A percentile compares a stretch with the other conserved stretches of the same genome.
Evolutionary conservation across 2,797 vertebrate genomes (phyloP).

Genomic region (Myotis vivesi): DNA sequence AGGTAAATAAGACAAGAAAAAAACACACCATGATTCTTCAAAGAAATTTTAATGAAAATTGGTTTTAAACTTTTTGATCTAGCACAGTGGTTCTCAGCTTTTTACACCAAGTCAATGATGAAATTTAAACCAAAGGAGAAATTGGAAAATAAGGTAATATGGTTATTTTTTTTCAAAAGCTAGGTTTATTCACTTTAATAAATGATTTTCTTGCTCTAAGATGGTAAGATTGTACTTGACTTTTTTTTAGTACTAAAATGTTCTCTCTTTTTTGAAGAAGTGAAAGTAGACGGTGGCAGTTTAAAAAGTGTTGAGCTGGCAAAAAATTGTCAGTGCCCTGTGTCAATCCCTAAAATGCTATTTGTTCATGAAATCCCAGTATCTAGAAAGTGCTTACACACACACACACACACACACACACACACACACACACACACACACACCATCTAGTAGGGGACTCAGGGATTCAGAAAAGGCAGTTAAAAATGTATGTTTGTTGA

Average conservation of each 20-base stretch:
- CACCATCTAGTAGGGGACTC: not conserved
- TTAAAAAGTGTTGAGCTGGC: not conserved
- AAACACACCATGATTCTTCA: not conserved
- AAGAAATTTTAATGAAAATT: not conserved
- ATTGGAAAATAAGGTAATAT: not conserved
- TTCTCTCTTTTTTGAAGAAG: slow-evolving; percentile 36
- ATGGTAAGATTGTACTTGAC: not conserved
- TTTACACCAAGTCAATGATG: not conserved
- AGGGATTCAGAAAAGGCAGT: not conserved
- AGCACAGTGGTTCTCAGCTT: not conserved
- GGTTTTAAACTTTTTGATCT: not conserved
- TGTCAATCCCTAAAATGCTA: not conserved
- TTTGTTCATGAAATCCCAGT: not conserved
- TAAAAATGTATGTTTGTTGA: slow-evolving; percentile 32
- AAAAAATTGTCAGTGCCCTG: not conserved
- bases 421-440: not conserved
- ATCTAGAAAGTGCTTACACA: not conserved
- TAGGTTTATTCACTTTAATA: slow-evolving; percentile 28
- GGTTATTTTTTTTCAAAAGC: slow-evolving; percentile 29
- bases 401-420: not conserved
- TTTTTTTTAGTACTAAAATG: slow-evolving; percentile 25
- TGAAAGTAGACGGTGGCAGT: not conserved
- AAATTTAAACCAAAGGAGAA: slow-evolving; percentile 39
- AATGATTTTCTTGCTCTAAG: not conserved
- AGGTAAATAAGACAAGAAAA: not conserved